Conservation (phyloP, 2,797 vertebrate genomes). For the Chlorospingus flavigularis region DNA sequence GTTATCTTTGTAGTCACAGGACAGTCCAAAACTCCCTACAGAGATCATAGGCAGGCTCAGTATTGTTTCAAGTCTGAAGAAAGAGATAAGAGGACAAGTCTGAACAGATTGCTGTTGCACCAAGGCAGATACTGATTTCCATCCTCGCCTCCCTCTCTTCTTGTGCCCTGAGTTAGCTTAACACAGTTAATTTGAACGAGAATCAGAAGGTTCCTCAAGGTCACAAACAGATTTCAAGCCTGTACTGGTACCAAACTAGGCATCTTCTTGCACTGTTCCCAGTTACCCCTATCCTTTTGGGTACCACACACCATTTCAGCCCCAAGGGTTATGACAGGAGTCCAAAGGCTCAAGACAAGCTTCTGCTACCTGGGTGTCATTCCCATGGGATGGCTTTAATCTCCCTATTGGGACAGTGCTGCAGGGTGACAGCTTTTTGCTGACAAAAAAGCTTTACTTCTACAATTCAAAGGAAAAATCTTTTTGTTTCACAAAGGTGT, state of each 20-base stretch:
- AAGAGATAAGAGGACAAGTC: slow-evolving; percentile 56
- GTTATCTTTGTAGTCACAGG: slow-evolving; percentile 89
- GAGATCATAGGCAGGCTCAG: slow-evolving; percentile 90
- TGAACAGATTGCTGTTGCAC: not conserved
- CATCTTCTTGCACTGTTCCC: not conserved
- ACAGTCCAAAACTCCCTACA: slow-evolving; percentile 93
- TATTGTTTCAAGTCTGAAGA: slow-evolving; percentile 77
- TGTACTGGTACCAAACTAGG: not conserved
- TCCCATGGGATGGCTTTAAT: not conserved
- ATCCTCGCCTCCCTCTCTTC: not conserved
- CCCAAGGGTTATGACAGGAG: not conserved
- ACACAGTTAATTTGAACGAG: not conserved
- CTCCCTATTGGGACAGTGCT: not conserved
- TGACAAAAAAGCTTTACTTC: not conserved
- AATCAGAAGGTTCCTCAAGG: not conserved
- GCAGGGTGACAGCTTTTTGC: not conserved
- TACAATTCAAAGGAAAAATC: not conserved
- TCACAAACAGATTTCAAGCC: not conserved
- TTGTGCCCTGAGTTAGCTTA: not conserved
- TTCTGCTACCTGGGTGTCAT: not conserved
- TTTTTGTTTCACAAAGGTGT: not conserved
- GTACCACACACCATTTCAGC: not conserved
- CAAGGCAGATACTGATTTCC: not conserved
- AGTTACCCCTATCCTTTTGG: not conserved
- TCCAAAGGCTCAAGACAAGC: not conserved